These are phyloP conservation scores for Diarsia brunnea DNA, from an alignment of 2,888 invertebrate genomes.

Conservation along the genomic window DNA sequence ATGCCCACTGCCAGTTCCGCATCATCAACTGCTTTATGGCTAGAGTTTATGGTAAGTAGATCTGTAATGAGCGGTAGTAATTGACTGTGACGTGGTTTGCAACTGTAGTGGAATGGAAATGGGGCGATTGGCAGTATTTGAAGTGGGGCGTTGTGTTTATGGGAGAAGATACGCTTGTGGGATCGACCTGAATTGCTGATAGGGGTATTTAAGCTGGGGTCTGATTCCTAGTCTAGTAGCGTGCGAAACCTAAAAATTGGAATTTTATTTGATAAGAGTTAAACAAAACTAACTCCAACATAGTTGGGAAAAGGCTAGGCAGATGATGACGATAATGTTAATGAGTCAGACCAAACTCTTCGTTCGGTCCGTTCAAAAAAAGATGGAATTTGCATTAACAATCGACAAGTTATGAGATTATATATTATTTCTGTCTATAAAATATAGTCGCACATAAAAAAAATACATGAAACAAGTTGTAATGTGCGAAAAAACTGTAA, in stretches of 20 bases:
- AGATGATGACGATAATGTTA: too few relatives aligned
- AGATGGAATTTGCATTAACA: not conserved
- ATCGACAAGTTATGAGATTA: not conserved
- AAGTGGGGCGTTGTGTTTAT: not conserved
- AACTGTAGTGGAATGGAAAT: not conserved
- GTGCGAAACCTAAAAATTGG: too few relatives aligned
- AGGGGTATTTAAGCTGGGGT: not conserved
- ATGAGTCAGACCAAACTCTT: too few relatives aligned
- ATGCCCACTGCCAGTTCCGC: constrained; percentile 84
- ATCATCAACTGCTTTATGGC: constrained; percentile 89
- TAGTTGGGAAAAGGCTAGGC: too few relatives aligned
- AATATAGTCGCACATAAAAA: not conserved
- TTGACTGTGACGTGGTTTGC: not conserved
- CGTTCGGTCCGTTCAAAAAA: not conserved
- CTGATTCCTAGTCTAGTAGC: not conserved
- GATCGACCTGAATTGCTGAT: too few relatives aligned
- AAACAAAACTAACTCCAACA: not conserved
- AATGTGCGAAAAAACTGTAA: not conserved
- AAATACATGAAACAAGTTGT: not conserved
- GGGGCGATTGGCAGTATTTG: not conserved
- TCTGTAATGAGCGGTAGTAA: not conserved
- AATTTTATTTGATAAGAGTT: not conserved
- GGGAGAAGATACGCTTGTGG: too few relatives aligned
- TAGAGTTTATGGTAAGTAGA: constrained; percentile 85
- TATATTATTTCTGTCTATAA: not conserved